phyloP scores from a whole-genome alignment of 2,888 invertebrate genomes.

The Dilophus febrilis region DNA sequence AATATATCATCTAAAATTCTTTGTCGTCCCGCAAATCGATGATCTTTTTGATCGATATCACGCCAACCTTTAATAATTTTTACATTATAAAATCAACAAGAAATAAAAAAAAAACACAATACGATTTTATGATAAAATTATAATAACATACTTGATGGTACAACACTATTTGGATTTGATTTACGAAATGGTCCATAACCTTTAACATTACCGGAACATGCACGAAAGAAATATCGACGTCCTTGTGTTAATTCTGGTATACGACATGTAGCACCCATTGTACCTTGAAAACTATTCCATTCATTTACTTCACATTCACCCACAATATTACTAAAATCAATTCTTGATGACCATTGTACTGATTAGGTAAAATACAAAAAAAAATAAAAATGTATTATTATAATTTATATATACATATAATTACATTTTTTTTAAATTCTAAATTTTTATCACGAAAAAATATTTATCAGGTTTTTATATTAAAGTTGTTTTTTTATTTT shows the following conservation, averaged over 20 bases:
- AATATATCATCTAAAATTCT: slow-evolving; percentile 59
- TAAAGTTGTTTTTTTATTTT: no score
- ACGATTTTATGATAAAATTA: not conserved
- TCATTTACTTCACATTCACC: slow-evolving; percentile 64
- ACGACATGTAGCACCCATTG: slow-evolving; percentile 32
- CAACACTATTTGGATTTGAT: slow-evolving; percentile 67
- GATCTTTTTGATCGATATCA: slow-evolving; percentile 54
- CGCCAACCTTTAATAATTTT: slow-evolving; percentile 51
- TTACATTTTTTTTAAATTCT: no score
- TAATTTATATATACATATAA: slow-evolving; percentile 4
- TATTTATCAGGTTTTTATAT: no score
- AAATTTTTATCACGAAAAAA: no score
- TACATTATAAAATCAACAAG: not conserved
- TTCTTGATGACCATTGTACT: slow-evolving; percentile 89
- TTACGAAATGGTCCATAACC: slow-evolving; percentile 67
- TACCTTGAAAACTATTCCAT: slow-evolving; percentile 29
- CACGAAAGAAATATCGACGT: slow-evolving; percentile 73
- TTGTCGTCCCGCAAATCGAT: slow-evolving; percentile 48
- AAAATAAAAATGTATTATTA: not conserved
- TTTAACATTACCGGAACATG: slow-evolving; percentile 82
- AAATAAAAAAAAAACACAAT: not conserved
- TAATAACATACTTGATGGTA: slow-evolving; percentile 65
- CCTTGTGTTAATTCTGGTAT: slow-evolving; percentile 67
- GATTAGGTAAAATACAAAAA: slow-evolving; percentile 11
- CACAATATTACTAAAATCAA: slow-evolving; percentile 65